Percentiles rank a stretch among this genome's conserved stretches.
phyloP scores from a whole-genome alignment of 2,113 vertebrate species.

The Numenius arquata region DNA sequence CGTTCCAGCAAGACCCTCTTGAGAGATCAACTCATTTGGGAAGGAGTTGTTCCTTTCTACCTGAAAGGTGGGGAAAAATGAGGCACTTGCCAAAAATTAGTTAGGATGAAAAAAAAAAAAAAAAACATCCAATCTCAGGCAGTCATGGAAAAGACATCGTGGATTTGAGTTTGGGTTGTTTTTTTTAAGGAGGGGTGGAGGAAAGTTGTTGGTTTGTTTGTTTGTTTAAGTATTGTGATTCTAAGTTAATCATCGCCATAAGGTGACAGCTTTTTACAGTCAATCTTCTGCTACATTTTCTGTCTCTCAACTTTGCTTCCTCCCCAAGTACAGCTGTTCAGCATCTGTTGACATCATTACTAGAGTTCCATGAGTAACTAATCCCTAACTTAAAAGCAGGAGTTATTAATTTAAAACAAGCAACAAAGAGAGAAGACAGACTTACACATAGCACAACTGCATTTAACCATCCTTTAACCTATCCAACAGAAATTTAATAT shows the following conservation, averaged over 20 bases:
- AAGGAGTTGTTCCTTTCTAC: not conserved
- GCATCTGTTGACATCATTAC: not conserved
- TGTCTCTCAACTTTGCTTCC: not conserved
- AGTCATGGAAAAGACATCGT: not conserved
- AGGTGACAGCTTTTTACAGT: not conserved
- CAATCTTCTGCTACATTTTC: not conserved
- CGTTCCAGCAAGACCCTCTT: not conserved
- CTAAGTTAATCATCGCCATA: not conserved
- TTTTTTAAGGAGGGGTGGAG: rapidly evolving
- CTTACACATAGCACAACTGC: not conserved
- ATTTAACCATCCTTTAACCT: not conserved
- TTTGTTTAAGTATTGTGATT: not conserved
- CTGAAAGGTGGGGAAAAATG: not conserved
- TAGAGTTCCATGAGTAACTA: not conserved
- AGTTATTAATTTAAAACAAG: not conserved
- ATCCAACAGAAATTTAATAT: not conserved
- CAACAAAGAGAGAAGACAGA: not conserved
- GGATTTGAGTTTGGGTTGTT: not conserved
- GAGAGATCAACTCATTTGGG: not conserved
- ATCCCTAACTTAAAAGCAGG: not conserved
- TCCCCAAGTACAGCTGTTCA: not conserved
- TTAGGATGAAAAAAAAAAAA: not conserved
- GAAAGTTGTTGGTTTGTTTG: not conserved
- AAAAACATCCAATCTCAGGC: not conserved
- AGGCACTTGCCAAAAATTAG: not conserved